Evolutionary conservation across 2,797 vertebrate genomes (phyloP).

Genomic region (Tiaroga cobitis): DNA sequence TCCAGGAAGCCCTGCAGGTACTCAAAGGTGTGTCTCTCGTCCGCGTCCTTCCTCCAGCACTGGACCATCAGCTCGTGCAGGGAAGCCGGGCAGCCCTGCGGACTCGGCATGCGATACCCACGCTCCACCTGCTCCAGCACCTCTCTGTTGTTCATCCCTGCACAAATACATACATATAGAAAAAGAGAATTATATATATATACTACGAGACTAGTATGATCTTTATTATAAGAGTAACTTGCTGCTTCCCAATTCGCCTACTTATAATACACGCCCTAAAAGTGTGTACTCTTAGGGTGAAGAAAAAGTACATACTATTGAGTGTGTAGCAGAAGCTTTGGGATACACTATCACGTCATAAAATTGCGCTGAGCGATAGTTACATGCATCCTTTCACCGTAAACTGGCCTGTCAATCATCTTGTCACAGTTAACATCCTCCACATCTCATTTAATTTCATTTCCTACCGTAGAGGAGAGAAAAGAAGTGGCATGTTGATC

Average conservation of each 20-base stretch:
- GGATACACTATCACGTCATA: too few relatives aligned
- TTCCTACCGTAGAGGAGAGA: not conserved
- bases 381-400: not conserved
- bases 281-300: not conserved
- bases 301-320: not conserved
- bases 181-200: too few relatives aligned
- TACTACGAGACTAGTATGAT: not conserved
- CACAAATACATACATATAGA: not conserved
- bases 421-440: too few relatives aligned
- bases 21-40: constrained; percentile 96
- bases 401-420: too few relatives aligned
- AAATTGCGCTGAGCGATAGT: too few relatives aligned
- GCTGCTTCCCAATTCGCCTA: too few relatives aligned
- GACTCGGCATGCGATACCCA: constrained; percentile 93
- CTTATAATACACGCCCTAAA: not conserved
- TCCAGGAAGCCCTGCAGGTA: constrained; percentile 97
- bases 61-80: constrained; percentile 95
- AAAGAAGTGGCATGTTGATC: not conserved
- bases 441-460: not conserved
- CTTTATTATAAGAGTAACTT: not conserved
- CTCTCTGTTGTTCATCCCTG: constrained; percentile 98
- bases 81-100: constrained; percentile 84
- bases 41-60: constrained; percentile 92
- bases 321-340: not conserved
- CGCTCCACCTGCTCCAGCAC: constrained; percentile 95